phyloP scores from a whole-genome alignment of 2,888 invertebrate species.

The Apeira syringaria region DNA sequence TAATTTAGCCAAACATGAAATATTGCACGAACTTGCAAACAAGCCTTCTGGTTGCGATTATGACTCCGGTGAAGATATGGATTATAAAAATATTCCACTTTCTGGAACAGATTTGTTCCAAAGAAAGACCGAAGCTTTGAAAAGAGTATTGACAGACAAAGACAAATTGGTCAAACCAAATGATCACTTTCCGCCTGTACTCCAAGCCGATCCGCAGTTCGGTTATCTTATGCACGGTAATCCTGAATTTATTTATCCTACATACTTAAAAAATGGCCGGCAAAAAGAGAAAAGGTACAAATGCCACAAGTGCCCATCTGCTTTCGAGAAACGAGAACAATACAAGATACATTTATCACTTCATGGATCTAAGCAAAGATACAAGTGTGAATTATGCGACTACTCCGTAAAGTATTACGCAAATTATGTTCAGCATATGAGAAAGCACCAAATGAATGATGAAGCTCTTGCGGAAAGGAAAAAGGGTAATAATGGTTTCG shows the following conservation, averaged over 20 bases:
- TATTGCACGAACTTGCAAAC: slow-evolving; percentile 73
- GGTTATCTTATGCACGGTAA: slow-evolving; percentile 88
- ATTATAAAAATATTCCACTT: slow-evolving; percentile 82
- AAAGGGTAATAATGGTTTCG: slow-evolving; percentile 52
- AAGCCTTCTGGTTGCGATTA: slow-evolving; percentile 63
- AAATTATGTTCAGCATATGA: slow-evolving; percentile 91
- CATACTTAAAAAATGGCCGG: slow-evolving; percentile 88
- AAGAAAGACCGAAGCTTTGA: slow-evolving; percentile 85
- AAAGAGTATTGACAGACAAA: slow-evolving; percentile 74
- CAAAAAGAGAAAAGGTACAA: slow-evolving; percentile 91
- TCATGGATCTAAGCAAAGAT: slow-evolving; percentile 92
- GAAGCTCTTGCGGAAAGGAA: slow-evolving; percentile 85
- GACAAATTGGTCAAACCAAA: slow-evolving; percentile 78
- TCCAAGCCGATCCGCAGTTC: slow-evolving; percentile 86
- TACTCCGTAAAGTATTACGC: slow-evolving; percentile 95
- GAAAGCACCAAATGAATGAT: slow-evolving; percentile 89
- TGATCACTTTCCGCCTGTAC: slow-evolving; percentile 78
- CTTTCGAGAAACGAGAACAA: slow-evolving; percentile 93
- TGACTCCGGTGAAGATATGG: slow-evolving; percentile 75
- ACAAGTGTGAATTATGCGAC: slow-evolving; percentile 92
- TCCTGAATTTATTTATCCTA: slow-evolving; percentile 90
- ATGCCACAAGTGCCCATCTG: slow-evolving; percentile 93
- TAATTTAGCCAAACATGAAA: slow-evolving; percentile 86
- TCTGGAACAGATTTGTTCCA: slow-evolving; percentile 87
- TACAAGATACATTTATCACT: slow-evolving; percentile 92